Evolutionary conservation across 2,113 vertebrate genomes (phyloP).

Genomic region (Oophaga pumilio): DNA sequence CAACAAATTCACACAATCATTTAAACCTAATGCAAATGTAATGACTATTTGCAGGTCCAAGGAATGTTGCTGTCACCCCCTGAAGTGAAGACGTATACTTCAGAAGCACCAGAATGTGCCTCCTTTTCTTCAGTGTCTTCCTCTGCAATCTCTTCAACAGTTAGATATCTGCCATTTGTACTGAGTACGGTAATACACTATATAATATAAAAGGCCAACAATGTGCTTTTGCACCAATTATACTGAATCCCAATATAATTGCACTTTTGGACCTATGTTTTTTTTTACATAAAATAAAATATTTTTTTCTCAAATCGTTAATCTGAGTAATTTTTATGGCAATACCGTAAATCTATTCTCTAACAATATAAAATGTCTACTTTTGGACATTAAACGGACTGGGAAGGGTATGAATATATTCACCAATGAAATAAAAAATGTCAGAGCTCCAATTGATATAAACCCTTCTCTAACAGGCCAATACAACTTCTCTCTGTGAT

Average conservation of each 20-base stretch:
- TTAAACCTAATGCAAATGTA: not conserved
- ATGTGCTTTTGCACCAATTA: not conserved
- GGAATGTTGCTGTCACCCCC: conserved; percentile 77
- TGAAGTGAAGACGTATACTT: conserved; percentile 67
- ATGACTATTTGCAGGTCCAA: conserved; percentile 72
- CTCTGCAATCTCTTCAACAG: not conserved
- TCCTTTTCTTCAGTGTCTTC: conserved; percentile 54
- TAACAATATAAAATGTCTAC: too few species aligned
- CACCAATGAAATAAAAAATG: too few species aligned
- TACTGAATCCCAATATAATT: conserved; percentile 60
- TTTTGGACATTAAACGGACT: too few species aligned
- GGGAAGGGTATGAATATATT: too few species aligned
- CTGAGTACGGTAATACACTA: conserved; percentile 10
- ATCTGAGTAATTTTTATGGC: not conserved
- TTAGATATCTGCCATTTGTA: conserved; percentile 27
- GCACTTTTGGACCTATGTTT: conserved; percentile 72
- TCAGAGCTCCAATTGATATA: too few species aligned
- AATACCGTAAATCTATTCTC: too few species aligned
- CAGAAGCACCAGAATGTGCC: conserved; percentile 68
- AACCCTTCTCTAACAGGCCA: too few species aligned
- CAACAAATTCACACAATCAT: not conserved
- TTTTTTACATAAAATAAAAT: conserved; percentile 68
- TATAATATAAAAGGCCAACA: conserved; percentile 42
- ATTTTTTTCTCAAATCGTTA: not conserved
- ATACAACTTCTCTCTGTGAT: too few species aligned